Evolutionary conservation across 2,888 invertebrate genomes (phyloP), one percentile per base, ranked within the genome.

Genomic region (Steinernema scapterisci): DNA sequence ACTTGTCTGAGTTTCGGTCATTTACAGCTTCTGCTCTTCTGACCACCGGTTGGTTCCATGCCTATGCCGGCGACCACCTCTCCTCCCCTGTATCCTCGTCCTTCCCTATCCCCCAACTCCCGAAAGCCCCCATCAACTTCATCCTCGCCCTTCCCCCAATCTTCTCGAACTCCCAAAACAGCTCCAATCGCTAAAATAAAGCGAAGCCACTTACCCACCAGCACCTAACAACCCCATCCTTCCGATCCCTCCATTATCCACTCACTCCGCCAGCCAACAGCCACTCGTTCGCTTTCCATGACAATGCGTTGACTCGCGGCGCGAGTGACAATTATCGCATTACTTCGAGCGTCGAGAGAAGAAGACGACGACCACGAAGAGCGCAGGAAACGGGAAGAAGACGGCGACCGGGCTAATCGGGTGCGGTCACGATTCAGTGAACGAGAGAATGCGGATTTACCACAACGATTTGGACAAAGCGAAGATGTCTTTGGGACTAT

Each of bases 271-370:
- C 45, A 44, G 16, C 9, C 48, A 19, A 48, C n/a, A 48, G 48
- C 19, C 19, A n/a, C 48, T 48, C 48, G n/a, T 48, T 19, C 48
- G 48, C 48, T 48, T 19, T 48, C 48, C 48, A 48, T 19, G 48
- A 63, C 63, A 63, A 63, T 63, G 63, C 63, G 54, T 54, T 25
- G 27, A 25, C 63, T 63, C 63, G 63, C 16, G 27, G 21, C 63
- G 63, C 63, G 63, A 63, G 63, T 63, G 63, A 63, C 63, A 63
- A 63, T 63, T 63, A 63, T 63, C 63, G 63, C 63, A 63, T 31
- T 63, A 63, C 63, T 63, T 38, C 31, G 63, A 38, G 5, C 38
- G 38, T 38, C 38, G 38, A 38, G 38, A 38, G 38, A 9, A 38
- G 38, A 38, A n/a, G n/a, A n/a, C n/a, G n/a, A n/a, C n/a, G n/a